Evolutionary conservation across 2,113 vertebrate species (phyloP).

Genomic region (Hippocampus mohnikei): DNA sequence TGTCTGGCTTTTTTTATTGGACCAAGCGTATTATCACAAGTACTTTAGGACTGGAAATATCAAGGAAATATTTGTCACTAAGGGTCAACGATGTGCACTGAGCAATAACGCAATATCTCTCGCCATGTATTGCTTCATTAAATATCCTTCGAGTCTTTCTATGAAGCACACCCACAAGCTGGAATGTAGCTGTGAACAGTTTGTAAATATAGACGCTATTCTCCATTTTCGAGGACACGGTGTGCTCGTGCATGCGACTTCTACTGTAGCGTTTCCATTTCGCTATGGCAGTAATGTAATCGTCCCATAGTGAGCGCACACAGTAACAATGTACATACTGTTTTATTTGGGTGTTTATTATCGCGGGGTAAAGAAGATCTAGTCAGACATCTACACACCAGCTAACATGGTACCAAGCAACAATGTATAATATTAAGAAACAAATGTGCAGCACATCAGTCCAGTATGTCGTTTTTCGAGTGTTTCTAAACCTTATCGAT

Average conservation of each 20-base stretch:
- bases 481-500: slow-evolving; percentile 59
- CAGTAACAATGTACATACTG: not conserved
- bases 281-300: slow-evolving; percentile 73
- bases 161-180: slow-evolving; percentile 39
- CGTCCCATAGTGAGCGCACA: not conserved
- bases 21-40: slow-evolving; percentile 28
- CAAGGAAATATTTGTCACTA: slow-evolving; percentile 17
- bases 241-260: slow-evolving; percentile 82
- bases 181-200: slow-evolving; percentile 74
- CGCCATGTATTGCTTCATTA: slow-evolving; percentile 14
- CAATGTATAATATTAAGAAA: not conserved
- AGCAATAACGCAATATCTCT: slow-evolving; percentile 39
- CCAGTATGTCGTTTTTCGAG: slow-evolving; percentile 47
- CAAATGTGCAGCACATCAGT: slow-evolving; percentile 50
- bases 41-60: slow-evolving; percentile 26
- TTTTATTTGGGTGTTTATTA: not conserved
- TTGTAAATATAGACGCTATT: slow-evolving; percentile 61
- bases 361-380: slow-evolving; percentile 52
- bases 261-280: slow-evolving; percentile 76
- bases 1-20: not conserved
- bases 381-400: slow-evolving; percentile 24
- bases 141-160: slow-evolving; percentile 7
- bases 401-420: not conserved
- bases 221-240: slow-evolving; percentile 57
- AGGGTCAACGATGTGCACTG: slow-evolving; percentile 32